Base-by-base conservation (phyloP, 2,888 invertebrate species). In the Acrobasis suavella region DNA sequence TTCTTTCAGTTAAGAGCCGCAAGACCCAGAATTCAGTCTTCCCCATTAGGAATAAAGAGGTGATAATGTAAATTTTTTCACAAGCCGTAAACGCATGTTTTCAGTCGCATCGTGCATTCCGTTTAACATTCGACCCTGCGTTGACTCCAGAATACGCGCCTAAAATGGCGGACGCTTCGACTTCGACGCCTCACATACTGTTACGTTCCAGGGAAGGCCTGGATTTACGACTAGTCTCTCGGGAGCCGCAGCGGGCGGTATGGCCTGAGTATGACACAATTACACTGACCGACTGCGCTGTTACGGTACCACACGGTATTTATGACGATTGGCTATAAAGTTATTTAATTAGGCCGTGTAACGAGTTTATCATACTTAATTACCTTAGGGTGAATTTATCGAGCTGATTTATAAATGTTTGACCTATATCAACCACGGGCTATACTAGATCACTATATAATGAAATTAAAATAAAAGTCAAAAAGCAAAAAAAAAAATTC, bases 271-370 rank as follows among this genome's bases (percentile, higher is more conserved):
- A 79, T 88, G 89, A 74, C 90, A 86, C 88, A 82, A 77, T 86
- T 87, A 82, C 78, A 79, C 72, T 86, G 83, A 86, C 89, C 86
- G 77, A 86, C 65, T 74, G 71, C 60, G 42, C 52, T 32, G 46
- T 69, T 79, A 79, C 82, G 83, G 80, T 78, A 78, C 77, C 70
- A 69, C 17, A 17, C 22, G 63, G 63, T 32, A 32, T 7, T 32
- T 32, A 64, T 64, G 64, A 10, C n/a, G 58, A 55, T 58, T 61
- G 60, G 52, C 32, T 60, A 42, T 56, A 42, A 46, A 46, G 46
- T 46, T 46, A 46, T 46, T 46, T 56, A 56, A 56, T 56, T 46
- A 17, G 46, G 54, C 50, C 56, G 42, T 22, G 39, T 46, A n/a
- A 46, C 46, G 46, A 12, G 46, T 46, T 42, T 42, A 46, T 46